Evolutionary conservation across 2,888 invertebrate species (phyloP).

Genomic region (Drosophila suboccidentalis): DNA sequence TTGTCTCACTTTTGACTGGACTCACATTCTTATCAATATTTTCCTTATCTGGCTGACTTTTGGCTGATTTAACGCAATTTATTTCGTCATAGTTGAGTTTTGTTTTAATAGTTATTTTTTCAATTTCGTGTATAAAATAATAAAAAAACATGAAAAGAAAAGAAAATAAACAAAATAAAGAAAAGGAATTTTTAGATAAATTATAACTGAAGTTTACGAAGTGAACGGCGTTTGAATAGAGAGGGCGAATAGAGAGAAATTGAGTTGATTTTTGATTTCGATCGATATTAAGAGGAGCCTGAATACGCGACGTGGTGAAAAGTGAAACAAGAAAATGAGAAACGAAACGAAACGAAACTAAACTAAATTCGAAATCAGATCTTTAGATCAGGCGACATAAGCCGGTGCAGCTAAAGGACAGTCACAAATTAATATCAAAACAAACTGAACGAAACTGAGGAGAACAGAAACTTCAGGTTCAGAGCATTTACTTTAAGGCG

Average conservation of each 20-base stretch:
- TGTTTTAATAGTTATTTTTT: slow-evolving; percentile 28
- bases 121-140: slow-evolving; percentile 38
- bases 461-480: slow-evolving; percentile 37
- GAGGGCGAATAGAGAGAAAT: slow-evolving; percentile 27
- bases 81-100: slow-evolving; percentile 52
- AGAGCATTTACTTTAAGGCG: slow-evolving; percentile 69
- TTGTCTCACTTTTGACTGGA: slow-evolving; percentile 25
- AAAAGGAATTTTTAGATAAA: slow-evolving; percentile 7
- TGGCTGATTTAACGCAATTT: slow-evolving; percentile 43
- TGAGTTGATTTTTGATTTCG: slow-evolving; percentile 39
- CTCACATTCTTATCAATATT: slow-evolving; percentile 34
- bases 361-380: slow-evolving; percentile 38
- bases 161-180: slow-evolving; percentile 20
- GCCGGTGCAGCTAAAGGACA: slow-evolving; percentile 63
- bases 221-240: slow-evolving; percentile 29
- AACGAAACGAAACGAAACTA: slow-evolving; percentile 38
- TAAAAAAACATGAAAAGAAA: slow-evolving; percentile 45
- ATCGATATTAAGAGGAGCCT: slow-evolving; percentile 32
- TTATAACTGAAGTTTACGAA: slow-evolving; percentile 8
- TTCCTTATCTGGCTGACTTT: slow-evolving; percentile 41
- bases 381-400: slow-evolving; percentile 54
- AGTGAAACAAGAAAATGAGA: slow-evolving; percentile 43
- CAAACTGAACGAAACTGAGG: slow-evolving; percentile 30
- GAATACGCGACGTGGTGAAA: slow-evolving; percentile 49
- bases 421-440: slow-evolving; percentile 48